Conservation (phyloP, 1,140 invertebrate genomes). For the Uloborus diversus region DNA sequence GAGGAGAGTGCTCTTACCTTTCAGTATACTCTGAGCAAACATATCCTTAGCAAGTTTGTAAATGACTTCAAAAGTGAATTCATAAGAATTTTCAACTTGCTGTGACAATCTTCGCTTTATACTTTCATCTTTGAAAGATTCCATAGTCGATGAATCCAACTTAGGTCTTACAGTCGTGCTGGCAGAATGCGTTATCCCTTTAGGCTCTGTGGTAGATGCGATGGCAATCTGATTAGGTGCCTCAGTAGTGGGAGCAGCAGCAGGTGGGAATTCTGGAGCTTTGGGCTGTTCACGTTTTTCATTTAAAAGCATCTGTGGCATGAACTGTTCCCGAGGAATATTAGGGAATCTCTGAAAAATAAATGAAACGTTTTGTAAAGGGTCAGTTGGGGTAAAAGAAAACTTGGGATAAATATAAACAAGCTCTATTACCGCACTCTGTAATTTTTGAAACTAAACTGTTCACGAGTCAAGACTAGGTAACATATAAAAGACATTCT, state of each 20-base stretch:
- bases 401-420: neutral
- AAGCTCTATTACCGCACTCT: neutral
- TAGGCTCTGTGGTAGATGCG: slow-evolving; percentile 31
- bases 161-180: slow-evolving; percentile 18
- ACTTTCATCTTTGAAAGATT: slow-evolving; percentile 5
- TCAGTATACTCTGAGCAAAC: slow-evolving; percentile 75
- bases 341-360: neutral
- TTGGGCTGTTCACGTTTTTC: slow-evolving; percentile 6
- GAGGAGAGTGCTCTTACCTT: no score
- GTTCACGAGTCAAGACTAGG: neutral
- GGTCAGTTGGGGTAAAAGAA: no score
- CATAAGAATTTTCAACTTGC: slow-evolving; percentile 57
- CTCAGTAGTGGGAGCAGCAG: slow-evolving; percentile 8
- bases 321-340: neutral
- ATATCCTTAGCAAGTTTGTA: slow-evolving; percentile 80
- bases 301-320: neutral
- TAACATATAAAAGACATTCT: no score
- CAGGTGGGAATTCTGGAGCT: neutral
- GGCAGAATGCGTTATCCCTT: neutral
- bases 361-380: neutral
- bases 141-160: neutral
- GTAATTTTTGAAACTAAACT: neutral
- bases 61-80: slow-evolving; percentile 77
- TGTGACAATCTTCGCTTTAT: neutral
- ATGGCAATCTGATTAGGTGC: slow-evolving; percentile 15